Conservation (phyloP, 2,888 invertebrate species). For the Parnassius mnemosyne region DNA sequence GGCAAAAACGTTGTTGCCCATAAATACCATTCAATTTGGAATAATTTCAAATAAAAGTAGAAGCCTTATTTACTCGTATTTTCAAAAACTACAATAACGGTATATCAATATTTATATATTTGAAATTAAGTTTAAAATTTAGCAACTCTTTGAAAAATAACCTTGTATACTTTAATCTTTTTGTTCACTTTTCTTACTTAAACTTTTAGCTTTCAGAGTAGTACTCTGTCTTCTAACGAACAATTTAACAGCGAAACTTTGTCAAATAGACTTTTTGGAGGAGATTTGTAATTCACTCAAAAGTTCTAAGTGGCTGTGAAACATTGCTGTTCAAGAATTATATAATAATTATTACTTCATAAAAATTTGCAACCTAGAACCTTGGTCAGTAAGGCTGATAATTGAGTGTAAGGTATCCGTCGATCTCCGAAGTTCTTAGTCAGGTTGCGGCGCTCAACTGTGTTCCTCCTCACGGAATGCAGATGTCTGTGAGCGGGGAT, state of each 20-base stretch:
- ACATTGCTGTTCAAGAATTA: constrained; percentile 74
- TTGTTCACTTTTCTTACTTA: constrained; percentile 57
- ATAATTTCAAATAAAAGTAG: no score
- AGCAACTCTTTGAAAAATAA: no score
- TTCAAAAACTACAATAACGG: no score
- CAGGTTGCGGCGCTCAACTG: constrained; percentile 58
- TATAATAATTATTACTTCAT: constrained; percentile 45
- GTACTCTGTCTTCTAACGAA: constrained; percentile 64
- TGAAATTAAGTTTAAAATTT: no score
- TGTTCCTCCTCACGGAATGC: constrained; percentile 52
- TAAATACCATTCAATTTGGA: no score
- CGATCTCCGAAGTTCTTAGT: constrained; percentile 26
- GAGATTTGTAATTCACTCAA: constrained; percentile 78
- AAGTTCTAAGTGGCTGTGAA: constrained; percentile 79
- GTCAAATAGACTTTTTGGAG: constrained; percentile 70
- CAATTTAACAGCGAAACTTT: constrained; percentile 75
- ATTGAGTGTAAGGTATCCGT: constrained; percentile 39
- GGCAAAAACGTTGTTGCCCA: no score
- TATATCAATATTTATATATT: no score
- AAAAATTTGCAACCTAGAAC: constrained; percentile 45
- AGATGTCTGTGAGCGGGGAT: constrained; percentile 36
- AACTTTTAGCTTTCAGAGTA: constrained; percentile 65
- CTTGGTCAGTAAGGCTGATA: constrained; percentile 43
- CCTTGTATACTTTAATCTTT: constrained; percentile 38
- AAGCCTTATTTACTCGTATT: no score